phyloP scores from a whole-genome alignment of 2,888 invertebrate species.

The Agrilus biguttatus region DNA sequence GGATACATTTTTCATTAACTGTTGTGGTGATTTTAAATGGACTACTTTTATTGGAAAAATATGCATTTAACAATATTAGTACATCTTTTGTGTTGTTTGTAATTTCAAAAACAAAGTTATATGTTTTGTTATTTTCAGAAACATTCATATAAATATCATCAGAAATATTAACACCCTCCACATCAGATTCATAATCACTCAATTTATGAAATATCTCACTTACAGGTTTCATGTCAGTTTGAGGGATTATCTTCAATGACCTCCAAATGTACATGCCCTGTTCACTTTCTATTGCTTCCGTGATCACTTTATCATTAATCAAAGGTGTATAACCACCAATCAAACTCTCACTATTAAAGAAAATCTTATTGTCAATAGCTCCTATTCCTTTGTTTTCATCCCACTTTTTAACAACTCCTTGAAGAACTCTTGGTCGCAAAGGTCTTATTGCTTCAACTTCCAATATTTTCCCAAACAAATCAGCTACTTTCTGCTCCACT shows the following conservation, averaged over 20 bases:
- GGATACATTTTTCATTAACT: constrained; percentile 18
- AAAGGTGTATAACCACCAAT: constrained; percentile 38
- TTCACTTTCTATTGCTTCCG: constrained; percentile 60
- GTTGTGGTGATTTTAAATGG: constrained; percentile 13
- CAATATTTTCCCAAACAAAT: constrained; percentile 41
- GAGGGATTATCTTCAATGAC: constrained; percentile 35
- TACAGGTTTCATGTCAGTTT: constrained; percentile 6
- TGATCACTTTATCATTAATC: constrained; percentile 46
- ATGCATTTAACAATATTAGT: constrained; percentile 35
- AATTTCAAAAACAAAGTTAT: constrained; percentile 33
- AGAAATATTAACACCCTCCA: constrained; percentile 37
- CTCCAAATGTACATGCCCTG: constrained; percentile 45
- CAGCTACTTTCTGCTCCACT: constrained; percentile 39
- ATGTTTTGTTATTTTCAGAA: constrained; percentile 29
- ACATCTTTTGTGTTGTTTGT: constrained; percentile 29
- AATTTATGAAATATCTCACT: constrained; percentile 4
- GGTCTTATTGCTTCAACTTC: constrained; percentile 46
- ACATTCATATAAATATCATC: constrained; percentile 30
- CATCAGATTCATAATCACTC: constrained; percentile 5
- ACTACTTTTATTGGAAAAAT: constrained; percentile 35
- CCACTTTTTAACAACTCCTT: constrained; percentile 36
- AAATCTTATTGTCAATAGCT: constrained; percentile 41
- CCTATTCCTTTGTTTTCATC: constrained; percentile 31
- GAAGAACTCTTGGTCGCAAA: constrained; percentile 39
- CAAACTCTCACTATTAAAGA: constrained; percentile 42